Conservation (phyloP, 1,140 invertebrate genomes). For the Dendroctonus valens region DNA sequence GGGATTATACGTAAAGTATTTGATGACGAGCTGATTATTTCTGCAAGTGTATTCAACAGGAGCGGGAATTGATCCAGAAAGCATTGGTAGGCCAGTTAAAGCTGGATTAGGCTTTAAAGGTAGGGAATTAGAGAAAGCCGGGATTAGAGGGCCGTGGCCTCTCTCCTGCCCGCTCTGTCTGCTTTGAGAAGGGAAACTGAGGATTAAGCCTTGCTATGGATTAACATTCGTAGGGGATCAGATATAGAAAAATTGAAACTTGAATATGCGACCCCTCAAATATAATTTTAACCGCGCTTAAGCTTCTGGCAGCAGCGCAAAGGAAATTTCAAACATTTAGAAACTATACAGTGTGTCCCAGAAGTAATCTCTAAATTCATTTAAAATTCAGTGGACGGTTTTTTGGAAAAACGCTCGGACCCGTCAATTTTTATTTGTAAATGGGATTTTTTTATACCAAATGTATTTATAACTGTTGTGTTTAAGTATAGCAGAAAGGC, state of each 20-base stretch:
- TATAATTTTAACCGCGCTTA: slow-evolving; percentile 25
- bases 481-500: no score
- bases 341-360: no score
- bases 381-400: no score
- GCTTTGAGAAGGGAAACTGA: slow-evolving; percentile 46
- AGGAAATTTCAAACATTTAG: no score
- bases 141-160: slow-evolving; percentile 51
- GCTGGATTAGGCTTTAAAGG: slow-evolving; percentile 55
- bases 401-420: no score
- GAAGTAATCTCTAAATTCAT: no score
- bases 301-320: neutral
- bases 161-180: slow-evolving; percentile 29
- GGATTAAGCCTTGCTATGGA: slow-evolving; percentile 45
- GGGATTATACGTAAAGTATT: slow-evolving; percentile 19
- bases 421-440: no score
- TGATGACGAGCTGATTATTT: slow-evolving; percentile 28
- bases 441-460: no score
- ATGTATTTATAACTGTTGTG: no score
- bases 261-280: slow-evolving; percentile 24
- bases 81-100: slow-evolving; percentile 51
- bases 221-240: slow-evolving; percentile 48
- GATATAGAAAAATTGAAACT: slow-evolving; percentile 47
- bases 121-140: slow-evolving; percentile 55
- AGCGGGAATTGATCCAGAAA: slow-evolving; percentile 36
- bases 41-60: slow-evolving; percentile 32